Conservation (phyloP, 2,888 invertebrate species). For the Heliconius aoede region DNA sequence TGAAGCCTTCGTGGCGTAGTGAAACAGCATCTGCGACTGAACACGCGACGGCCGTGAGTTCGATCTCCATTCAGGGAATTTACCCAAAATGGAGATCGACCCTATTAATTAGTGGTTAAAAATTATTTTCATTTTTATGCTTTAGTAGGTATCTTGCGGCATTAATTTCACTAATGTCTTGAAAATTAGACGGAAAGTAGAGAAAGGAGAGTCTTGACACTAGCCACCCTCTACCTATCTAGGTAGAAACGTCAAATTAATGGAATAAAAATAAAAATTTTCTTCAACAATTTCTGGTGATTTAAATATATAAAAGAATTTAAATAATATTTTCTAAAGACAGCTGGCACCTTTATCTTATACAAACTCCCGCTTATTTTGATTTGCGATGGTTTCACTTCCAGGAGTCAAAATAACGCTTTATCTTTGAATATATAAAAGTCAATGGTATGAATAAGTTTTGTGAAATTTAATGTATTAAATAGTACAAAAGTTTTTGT, state of each 20-base stretch:
- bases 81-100: too few species aligned
- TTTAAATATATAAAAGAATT: slow-evolving; percentile 28
- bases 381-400: slow-evolving; percentile 29
- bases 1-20: background rate
- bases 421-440: slow-evolving; percentile 26
- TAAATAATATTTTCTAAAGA: slow-evolving; percentile 33
- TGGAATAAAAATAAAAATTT: too few species aligned
- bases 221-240: too few species aligned
- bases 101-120: background rate
- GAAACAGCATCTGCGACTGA: background rate
- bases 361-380: slow-evolving; percentile 42
- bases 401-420: slow-evolving; percentile 27
- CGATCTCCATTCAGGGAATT: background rate
- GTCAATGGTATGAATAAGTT: slow-evolving; percentile 27
- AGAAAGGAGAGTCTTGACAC: too few species aligned
- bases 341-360: slow-evolving; percentile 42
- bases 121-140: background rate
- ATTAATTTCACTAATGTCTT: too few species aligned
- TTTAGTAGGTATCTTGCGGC: too few species aligned
- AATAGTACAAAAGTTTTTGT: slow-evolving; percentile 8
- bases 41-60: background rate
- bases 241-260: too few species aligned
- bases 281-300: background rate
- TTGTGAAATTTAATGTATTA: slow-evolving; percentile 13
- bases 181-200: too few species aligned